Evolutionary conservation across 2,888 invertebrate species (phyloP), one percentile per base, ranked within the genome.

Genomic region (Microctonus aethiopoides): DNA sequence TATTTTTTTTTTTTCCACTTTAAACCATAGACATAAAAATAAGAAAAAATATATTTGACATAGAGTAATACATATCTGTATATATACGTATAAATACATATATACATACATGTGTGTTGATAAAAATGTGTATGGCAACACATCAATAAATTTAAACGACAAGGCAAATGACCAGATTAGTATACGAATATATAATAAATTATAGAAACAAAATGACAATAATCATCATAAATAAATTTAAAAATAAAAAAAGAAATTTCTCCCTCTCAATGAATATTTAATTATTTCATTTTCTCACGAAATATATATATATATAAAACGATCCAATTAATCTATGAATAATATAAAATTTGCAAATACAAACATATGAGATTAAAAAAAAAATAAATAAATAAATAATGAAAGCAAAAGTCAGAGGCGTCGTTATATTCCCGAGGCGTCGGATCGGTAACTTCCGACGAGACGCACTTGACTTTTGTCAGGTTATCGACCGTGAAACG

Each of bases 401-500:
- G 24, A n/a, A 36, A 11, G 13, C 24, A 65, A 39, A 66, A 56
- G 51, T 24, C n/a, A 6, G 26, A 13, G 24, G 32, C 34, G 52
- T 54, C 16, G 39, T 62, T 46, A 46, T 46, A 46, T 6, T 32
- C 24, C 54, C 72, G 73, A 72, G 72, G 72, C 75, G 73, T 72
- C 68, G 73, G 75, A 76, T 76, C 74, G 74, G 72, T 73, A 76
- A 75, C 76, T 75, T 75, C 74, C 75, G 74, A 74, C 75, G 75
- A 46, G 46, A 76, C 75, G 73, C 76, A 76, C 76, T 76, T 76
- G 75, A 76, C 76, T 76, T 76, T 76, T 72, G 72, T 64, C 74
- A 72, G 76, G 76, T 76, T 76, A 76, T 76, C 75, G 76, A 76
- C 76, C 76, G 76, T 76, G 76, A 75, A 75, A 76, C 76, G 76